Percentiles rank a stretch among this genome's conserved stretches.
These are phyloP conservation scores for Diplolepis rosae DNA, from an alignment of 2,888 invertebrate genomes.

Conservation along the genomic window DNA sequence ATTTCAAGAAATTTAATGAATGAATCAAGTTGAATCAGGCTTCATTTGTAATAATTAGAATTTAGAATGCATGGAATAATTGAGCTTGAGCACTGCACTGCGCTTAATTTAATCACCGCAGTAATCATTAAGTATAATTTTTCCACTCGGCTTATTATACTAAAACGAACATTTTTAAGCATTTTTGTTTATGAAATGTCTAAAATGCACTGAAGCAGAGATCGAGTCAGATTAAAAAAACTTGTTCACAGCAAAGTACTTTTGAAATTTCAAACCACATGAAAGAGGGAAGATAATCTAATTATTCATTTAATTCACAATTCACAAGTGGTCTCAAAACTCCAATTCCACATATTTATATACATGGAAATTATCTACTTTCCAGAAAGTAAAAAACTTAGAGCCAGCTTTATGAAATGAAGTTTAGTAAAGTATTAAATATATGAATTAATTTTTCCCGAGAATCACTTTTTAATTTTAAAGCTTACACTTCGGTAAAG, in stretches of 20 bases:
- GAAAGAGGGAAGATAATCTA: background rate
- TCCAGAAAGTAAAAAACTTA: no score
- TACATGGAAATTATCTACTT: no score
- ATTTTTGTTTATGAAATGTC: background rate
- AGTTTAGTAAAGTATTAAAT: no score
- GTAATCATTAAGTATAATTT: slow-evolving; percentile 64
- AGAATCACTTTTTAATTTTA: no score
- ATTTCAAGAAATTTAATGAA: background rate
- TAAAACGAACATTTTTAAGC: background rate
- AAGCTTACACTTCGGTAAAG: background rate
- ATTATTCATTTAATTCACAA: no score
- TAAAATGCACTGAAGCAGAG: background rate
- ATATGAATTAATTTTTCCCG: no score
- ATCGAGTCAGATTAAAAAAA: background rate
- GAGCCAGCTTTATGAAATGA: no score
- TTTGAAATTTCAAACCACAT: background rate
- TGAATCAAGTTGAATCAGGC: background rate
- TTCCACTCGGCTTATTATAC: slow-evolving; percentile 32
- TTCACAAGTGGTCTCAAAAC: no score
- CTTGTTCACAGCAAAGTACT: background rate
- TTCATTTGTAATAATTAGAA: slow-evolving; percentile 39
- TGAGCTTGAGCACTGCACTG: slow-evolving; percentile 49
- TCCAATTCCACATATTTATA: no score
- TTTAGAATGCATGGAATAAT: slow-evolving; percentile 67
- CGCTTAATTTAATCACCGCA: slow-evolving; percentile 30